These are phyloP conservation scores for Pimpla rufipes DNA, from an alignment of 2,888 invertebrate species.

Conservation along the genomic window DNA sequence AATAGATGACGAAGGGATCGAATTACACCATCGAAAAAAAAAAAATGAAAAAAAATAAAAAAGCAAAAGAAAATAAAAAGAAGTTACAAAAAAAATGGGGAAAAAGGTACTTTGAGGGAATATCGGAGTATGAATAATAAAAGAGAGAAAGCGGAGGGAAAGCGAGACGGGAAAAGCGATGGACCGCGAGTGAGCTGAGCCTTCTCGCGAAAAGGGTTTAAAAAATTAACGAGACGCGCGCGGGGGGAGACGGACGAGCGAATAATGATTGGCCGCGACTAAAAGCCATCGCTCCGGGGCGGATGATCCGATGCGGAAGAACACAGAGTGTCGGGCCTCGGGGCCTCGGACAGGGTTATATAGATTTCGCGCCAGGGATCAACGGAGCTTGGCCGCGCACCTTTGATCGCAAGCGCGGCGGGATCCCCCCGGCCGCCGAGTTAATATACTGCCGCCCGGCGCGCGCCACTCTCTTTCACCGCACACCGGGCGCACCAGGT, in stretches of 20 bases:
- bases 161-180: constrained; percentile 7
- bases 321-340: constrained; percentile 24
- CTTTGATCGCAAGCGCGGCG: constrained; percentile 33
- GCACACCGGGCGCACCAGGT: background rate
- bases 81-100: constrained; percentile 18
- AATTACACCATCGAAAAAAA: constrained; percentile 11
- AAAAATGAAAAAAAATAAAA: background rate
- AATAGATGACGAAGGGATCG: constrained; percentile 51
- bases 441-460: constrained; percentile 6
- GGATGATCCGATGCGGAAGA: constrained; percentile 34
- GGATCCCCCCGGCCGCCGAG: background rate
- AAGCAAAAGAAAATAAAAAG: background rate
- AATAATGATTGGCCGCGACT: constrained; percentile 42
- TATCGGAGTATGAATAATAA: constrained; percentile 19
- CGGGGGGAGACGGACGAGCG: constrained; percentile 5
- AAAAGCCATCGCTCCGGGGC: constrained; percentile 41
- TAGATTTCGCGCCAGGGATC: constrained; percentile 40
- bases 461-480: constrained; percentile 26
- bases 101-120: constrained; percentile 8
- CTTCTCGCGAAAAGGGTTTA: constrained; percentile 13
- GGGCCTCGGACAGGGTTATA: constrained; percentile 12
- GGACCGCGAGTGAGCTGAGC: constrained; percentile 17
- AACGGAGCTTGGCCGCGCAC: constrained; percentile 41
- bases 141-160: background rate
- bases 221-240: constrained; percentile 30